phyloP scores from a whole-genome alignment of 2,113 vertebrate species.

The Petrocephalus zakoni region DNA sequence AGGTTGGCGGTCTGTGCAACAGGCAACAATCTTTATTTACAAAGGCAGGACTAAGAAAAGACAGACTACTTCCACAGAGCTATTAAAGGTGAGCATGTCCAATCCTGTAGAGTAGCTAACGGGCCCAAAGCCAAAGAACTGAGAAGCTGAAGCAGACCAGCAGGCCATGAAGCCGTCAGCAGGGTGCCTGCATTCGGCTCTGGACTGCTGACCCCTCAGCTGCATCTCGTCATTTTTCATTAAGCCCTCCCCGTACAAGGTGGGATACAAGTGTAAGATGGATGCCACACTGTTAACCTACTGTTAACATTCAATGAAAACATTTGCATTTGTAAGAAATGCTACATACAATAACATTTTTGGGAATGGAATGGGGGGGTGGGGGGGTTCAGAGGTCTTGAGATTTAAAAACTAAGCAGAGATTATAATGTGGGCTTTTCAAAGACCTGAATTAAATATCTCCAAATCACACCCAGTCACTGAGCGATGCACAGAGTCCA shows the following conservation, averaged over 20 bases:
- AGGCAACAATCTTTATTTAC: constrained; percentile 72
- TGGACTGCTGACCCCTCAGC: neutral
- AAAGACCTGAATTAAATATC: neutral
- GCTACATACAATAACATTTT: neutral
- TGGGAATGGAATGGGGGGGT: neutral
- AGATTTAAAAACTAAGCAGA: neutral
- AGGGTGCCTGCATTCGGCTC: neutral
- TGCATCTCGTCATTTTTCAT: neutral
- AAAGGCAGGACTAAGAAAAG: constrained; percentile 47
- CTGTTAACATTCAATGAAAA: neutral
- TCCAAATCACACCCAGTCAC: constrained; percentile 29
- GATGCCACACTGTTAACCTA: neutral
- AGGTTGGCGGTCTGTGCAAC: constrained; percentile 93
- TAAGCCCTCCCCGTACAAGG: neutral
- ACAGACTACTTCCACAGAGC: constrained; percentile 55
- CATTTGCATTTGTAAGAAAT: neutral
- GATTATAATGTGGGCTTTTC: neutral
- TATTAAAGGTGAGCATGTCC: constrained; percentile 64
- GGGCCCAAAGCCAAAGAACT: neutral
- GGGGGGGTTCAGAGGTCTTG: neutral
- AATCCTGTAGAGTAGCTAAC: constrained; percentile 70
- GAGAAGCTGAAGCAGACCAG: constrained; percentile 42
- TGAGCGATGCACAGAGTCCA: constrained; percentile 65
- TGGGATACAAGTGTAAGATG: neutral
- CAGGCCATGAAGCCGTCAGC: constrained; percentile 51